These are phyloP conservation scores for Cervus canadensis DNA, from an alignment of 2,113 vertebrate genomes.

Conservation along the genomic window DNA sequence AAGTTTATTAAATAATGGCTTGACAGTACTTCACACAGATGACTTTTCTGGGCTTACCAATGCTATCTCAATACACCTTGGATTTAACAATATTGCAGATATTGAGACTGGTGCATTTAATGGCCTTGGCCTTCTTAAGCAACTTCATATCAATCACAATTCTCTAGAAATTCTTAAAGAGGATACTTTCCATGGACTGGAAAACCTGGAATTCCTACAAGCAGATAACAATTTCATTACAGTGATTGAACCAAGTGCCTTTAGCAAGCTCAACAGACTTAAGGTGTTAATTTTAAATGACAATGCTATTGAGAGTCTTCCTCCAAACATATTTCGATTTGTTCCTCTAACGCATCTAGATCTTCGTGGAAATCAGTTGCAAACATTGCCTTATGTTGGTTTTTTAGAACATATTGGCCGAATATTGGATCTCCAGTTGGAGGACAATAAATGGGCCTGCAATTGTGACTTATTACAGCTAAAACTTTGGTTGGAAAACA, in stretches of 20 bases:
- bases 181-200: conserved; percentile 94
- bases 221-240: conserved; percentile 98
- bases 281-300: conserved; percentile 99
- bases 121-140: conserved; percentile 90
- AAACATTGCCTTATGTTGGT: conserved; percentile 95
- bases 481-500: conserved; percentile 97
- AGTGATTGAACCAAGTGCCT: conserved; percentile 95
- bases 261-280: conserved; percentile 95
- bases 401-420: conserved; percentile 97
- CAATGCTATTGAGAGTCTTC: conserved; percentile 95
- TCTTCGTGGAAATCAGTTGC: conserved; percentile 94
- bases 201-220: conserved; percentile 97
- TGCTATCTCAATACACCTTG: conserved; percentile 93
- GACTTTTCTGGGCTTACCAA: conserved; percentile 91
- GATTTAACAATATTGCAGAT: conserved; percentile 96
- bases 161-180: conserved; percentile 95
- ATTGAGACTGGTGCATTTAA: conserved; percentile 95
- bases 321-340: conserved; percentile 95
- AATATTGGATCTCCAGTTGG: conserved; percentile 94
- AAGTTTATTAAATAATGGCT: conserved; percentile 93
- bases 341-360: conserved; percentile 97
- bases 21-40: conserved; percentile 87
- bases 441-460: conserved; percentile 96
- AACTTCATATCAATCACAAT: conserved; percentile 99
- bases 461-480: conserved; percentile 94